Evolutionary conservation across 1,140 invertebrate genomes (phyloP), one percentile per base, ranked within the genome.

Genomic region (Hylyphantes graminicola): DNA sequence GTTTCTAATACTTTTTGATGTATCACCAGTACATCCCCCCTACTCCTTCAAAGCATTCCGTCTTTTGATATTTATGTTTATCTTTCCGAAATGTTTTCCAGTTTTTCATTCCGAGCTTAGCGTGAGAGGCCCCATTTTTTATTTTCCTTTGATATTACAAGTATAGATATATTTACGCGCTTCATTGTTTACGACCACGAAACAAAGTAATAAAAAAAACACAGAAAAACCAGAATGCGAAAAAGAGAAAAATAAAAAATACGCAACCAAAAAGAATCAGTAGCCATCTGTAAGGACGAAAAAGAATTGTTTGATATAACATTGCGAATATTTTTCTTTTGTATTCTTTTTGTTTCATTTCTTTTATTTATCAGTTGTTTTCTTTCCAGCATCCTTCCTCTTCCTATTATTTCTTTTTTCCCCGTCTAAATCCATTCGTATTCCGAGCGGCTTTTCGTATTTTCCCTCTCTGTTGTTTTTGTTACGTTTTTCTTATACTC

Each of bases 281-380:
- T 82, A 82, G 68, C 80, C 80, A 82, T 82, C 80, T 82, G 80
- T 82, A 82, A 82, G 74, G 80, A 74, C 70, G 57, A 70, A 82
- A 81, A 82, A 82, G 70, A 82, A 82, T 82, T 82, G 80, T 82
- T 82, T 82, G 80, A 82, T 82, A 82, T 82, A 82, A 82, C 80
- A 82, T 74, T 74, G 70, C 70, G 17, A 82, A 50, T 74, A 55
- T 59, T 57, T 73, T 74, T 55, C 19, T 57, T 7, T 48, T 11
- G 15, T 74, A 51, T 74, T 72, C 15, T n/a, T 17, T 51, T 81
- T 81, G 70, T 61, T 81, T 81, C 50, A 35, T 59, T 17, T 54
- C 57, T 67, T 79, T 70, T 79, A 54, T 54, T 57, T 79, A 72
- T 81, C 59, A 81, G 80, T 82, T 74, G 54, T 82, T 74, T 82